phyloP scores from a whole-genome alignment of 2,888 invertebrate genomes.

The Parnassius smintheus region DNA sequence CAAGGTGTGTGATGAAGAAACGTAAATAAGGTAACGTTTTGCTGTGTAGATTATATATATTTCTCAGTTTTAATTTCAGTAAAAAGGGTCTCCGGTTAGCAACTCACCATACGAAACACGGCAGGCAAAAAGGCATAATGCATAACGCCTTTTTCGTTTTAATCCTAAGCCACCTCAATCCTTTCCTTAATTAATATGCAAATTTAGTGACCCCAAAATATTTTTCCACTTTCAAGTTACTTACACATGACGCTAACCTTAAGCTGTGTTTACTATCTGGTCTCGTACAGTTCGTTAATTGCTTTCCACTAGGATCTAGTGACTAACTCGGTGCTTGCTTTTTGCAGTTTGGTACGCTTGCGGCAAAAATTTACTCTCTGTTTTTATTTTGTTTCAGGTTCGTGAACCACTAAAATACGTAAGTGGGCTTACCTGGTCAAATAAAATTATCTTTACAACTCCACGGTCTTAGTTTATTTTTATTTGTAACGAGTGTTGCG shows the following conservation, averaged over 20 bases:
- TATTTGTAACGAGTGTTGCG: constrained; percentile 15
- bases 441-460: constrained; percentile 27
- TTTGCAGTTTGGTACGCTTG: constrained; percentile 28
- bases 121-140: no score
- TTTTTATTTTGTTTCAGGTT: constrained; percentile 29
- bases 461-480: constrained; percentile 7
- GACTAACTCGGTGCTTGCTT: constrained; percentile 27
- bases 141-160: no score
- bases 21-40: no score
- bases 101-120: background rate
- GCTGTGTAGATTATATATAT: no score
- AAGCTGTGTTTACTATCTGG: constrained; percentile 12
- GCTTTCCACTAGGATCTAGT: constrained; percentile 28
- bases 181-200: background rate
- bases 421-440: constrained; percentile 28
- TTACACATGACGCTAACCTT: constrained; percentile 13
- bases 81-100: no score
- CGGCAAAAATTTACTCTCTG: constrained; percentile 26
- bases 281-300: constrained; percentile 26
- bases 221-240: constrained; percentile 17
- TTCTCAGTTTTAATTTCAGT: no score
- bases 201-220: constrained; percentile 9
- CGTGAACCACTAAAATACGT: constrained; percentile 31
- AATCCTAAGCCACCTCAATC: no score
- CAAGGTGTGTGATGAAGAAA: no score